Evolutionary conservation across 2,888 invertebrate genomes (phyloP).

Genomic region (Palloptera scutellata): DNA sequence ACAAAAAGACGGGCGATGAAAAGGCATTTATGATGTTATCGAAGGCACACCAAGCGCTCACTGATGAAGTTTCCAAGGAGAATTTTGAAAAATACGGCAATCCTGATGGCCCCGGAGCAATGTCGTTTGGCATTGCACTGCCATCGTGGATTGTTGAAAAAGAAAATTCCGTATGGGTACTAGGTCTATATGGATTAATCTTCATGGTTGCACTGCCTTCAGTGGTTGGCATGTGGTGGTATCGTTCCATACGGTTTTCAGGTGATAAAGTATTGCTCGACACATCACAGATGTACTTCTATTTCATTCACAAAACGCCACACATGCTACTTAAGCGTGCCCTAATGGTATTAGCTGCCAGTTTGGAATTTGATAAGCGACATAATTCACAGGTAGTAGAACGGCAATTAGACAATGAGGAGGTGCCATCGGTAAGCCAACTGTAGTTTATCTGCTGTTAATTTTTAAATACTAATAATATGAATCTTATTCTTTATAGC

Average conservation of each 20-base stretch:
- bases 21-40: slow-evolving; percentile 97
- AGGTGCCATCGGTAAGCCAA: slow-evolving; percentile 83
- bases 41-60: slow-evolving; percentile 91
- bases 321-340: slow-evolving; percentile 94
- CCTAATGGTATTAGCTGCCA: slow-evolving; percentile 95
- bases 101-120: slow-evolving; percentile 99
- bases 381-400: slow-evolving; percentile 95
- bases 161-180: slow-evolving; percentile 97
- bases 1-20: slow-evolving; percentile 96
- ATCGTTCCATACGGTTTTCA: slow-evolving; percentile 94
- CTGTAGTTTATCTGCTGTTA: background rate
- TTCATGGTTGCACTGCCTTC: slow-evolving; percentile 97
- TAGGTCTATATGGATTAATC: slow-evolving; percentile 92
- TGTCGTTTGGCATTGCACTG: slow-evolving; percentile 98
- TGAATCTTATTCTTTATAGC: slow-evolving; percentile 65
- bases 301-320: slow-evolving; percentile 95
- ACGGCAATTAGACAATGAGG: slow-evolving; percentile 91
- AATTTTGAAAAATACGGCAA: slow-evolving; percentile 99
- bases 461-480: background rate
- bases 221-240: slow-evolving; percentile 97
- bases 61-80: slow-evolving; percentile 94
- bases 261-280: slow-evolving; percentile 96
- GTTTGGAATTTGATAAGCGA: slow-evolving; percentile 93
- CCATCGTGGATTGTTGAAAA: slow-evolving; percentile 99
- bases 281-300: slow-evolving; percentile 96